Evolutionary conservation across 2,888 invertebrate species (phyloP).

Genomic region (Drosophila diplacantha): DNA sequence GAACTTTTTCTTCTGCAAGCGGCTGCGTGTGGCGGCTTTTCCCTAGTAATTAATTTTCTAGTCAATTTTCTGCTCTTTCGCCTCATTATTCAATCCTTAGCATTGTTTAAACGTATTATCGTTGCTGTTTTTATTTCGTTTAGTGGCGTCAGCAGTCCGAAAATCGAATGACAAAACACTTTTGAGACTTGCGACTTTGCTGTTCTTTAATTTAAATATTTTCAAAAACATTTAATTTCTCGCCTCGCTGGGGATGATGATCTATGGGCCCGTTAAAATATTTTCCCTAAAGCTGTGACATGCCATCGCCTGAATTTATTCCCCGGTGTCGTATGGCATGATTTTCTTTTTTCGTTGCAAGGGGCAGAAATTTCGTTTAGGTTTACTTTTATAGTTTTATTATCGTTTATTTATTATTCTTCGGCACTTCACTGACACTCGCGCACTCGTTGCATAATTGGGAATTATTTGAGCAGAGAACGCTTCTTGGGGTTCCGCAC

Average conservation of each 20-base stretch:
- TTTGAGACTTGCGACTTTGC: conserved; percentile 33
- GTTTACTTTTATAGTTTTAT: background rate
- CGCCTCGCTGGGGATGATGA: conserved; percentile 38
- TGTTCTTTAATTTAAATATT: conserved; percentile 10
- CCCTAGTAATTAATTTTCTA: conserved; percentile 53
- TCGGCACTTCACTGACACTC: conserved; percentile 33
- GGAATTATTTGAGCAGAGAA: background rate
- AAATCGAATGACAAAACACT: conserved; percentile 59
- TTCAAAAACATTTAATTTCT: conserved; percentile 25
- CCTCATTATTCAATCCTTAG: conserved; percentile 31
- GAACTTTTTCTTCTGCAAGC: conserved; percentile 6
- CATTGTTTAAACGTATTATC: conserved; percentile 30
- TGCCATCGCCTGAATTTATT: conserved; percentile 55
- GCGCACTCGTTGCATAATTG: conserved; percentile 36
- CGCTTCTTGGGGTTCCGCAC: conserved; percentile 33
- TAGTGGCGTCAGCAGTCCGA: conserved; percentile 56
- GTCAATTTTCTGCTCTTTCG: conserved; percentile 26
- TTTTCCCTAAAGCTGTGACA: conserved; percentile 47
- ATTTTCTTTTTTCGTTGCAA: conserved; percentile 15
- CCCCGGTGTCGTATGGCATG: conserved; percentile 35
- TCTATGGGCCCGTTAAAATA: conserved; percentile 55
- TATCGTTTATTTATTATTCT: conserved; percentile 8
- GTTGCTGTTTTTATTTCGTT: conserved; percentile 21
- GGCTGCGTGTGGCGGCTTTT: conserved; percentile 37
- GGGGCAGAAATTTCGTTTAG: conserved; percentile 39